Conservation (phyloP, 2,113 vertebrate species). For the Larimichthys polyactis region DNA sequence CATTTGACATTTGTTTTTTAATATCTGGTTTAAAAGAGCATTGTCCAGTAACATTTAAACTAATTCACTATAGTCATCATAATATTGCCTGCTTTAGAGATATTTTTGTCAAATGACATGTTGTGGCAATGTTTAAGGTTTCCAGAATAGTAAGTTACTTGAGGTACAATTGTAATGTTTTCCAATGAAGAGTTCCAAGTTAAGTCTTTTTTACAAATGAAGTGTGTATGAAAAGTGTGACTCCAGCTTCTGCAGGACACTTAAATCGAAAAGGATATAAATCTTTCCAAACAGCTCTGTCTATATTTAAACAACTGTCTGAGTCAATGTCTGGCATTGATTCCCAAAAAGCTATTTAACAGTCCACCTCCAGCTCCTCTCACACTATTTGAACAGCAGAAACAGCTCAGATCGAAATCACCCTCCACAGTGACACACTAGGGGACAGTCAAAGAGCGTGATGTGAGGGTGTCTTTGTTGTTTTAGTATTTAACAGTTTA, state of each 20-base stretch:
- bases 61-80: background rate
- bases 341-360: conserved; percentile 38
- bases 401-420: conserved; percentile 24
- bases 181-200: background rate
- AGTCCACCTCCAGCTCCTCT: conserved; percentile 17
- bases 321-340: conserved; percentile 30
- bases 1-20: background rate
- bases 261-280: background rate
- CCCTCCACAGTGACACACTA: conserved; percentile 18
- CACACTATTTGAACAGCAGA: conserved; percentile 42
- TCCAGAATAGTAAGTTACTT: background rate
- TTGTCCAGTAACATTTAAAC: background rate
- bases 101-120: background rate
- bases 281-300: conserved; percentile 12
- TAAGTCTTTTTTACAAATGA: background rate
- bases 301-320: conserved; percentile 16
- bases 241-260: background rate
- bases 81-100: background rate
- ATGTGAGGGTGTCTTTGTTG: background rate
- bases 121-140: background rate
- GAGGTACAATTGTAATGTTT: conserved; percentile 10
- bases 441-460: conserved; percentile 4
- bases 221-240: background rate
- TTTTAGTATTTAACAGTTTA: background rate
- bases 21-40: background rate